These are phyloP conservation scores for Thalassarche chlororhynchos DNA, from an alignment of 2,113 vertebrate species.

Conservation along the genomic window DNA sequence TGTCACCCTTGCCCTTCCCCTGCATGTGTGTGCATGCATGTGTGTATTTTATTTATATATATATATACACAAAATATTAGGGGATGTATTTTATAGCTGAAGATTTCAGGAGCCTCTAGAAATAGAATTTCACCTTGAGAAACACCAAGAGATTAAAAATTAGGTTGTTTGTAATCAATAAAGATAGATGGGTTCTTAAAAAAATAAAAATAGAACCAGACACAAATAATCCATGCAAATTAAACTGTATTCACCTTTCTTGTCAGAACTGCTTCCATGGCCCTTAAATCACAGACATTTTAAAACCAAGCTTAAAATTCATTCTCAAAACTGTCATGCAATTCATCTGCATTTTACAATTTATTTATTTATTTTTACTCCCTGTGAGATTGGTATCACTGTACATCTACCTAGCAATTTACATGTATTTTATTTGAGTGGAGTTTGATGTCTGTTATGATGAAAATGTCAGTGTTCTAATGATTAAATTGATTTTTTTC, in stretches of 20 bases:
- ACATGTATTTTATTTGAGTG: conserved; percentile 39
- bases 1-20: background rate
- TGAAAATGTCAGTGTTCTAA: conserved; percentile 62
- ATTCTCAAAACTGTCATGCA: background rate
- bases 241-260: conserved; percentile 44
- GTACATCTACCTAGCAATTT: conserved; percentile 39
- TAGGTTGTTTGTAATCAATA: conserved; percentile 17
- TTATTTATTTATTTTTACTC: conserved; percentile 30
- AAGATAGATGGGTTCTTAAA: background rate
- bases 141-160: conserved; percentile 27
- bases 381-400: background rate
- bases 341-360: background rate
- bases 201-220: background rate
- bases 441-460: conserved; percentile 50
- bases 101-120: background rate
- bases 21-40: background rate
- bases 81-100: background rate
- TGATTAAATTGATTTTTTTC: conserved; percentile 51
- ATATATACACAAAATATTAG: background rate
- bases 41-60: background rate
- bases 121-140: conserved; percentile 50
- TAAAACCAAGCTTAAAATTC: conserved; percentile 11
- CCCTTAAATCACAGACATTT: conserved; percentile 45
- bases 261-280: conserved; percentile 23
- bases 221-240: conserved; percentile 52